Evolutionary conservation across 2,888 invertebrate species (phyloP), one percentile per base, ranked within the genome.

Genomic region (Troides helena): DNA sequence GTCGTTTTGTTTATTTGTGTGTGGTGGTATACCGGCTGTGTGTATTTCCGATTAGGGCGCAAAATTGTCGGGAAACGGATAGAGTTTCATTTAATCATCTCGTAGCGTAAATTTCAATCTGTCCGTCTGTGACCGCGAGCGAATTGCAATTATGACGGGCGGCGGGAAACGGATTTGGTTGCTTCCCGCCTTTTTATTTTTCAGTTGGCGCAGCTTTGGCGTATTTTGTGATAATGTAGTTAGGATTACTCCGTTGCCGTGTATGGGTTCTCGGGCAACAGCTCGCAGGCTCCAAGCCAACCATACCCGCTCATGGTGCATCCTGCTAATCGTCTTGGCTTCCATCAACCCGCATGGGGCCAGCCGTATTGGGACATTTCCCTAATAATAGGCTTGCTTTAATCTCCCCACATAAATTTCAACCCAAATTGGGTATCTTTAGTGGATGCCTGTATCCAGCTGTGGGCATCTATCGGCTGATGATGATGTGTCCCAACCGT

Each of bases 111-210:
- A 83, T 86, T 85, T 81, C 81, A 86, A 86, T 86, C 80, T 81
- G 83, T 79, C 81, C 75, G 85, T 83, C 85, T 84, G 84, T 83
- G 76, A 76, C 89, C 85, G 80, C 78, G 68, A 81, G 87, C 84
- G 75, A 73, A 78, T 82, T 82, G 81, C 84, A 86, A 83, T 84
- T 85, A 85, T 79, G 75, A 75, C 70, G 72, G 72, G 62, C 61
- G 74, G 71, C 72, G 72, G 72, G 77, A 78, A 79, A 75, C 76
- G 75, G 74, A 77, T 78, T 79, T 75, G 66, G 70, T 69, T 70
- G 72, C 66, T 73, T 76, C 75, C 77, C 77, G 68, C 75, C 74
- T 76, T 85, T 84, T 82, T 84, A 83, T 86, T 86, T 87, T 82
- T 81, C 80, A 83, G 85, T 84, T 81, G 81, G 39, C 75, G 59